Base-by-base conservation (phyloP, 2,113 vertebrate species). In the Pachycephala philippinensis region DNA sequence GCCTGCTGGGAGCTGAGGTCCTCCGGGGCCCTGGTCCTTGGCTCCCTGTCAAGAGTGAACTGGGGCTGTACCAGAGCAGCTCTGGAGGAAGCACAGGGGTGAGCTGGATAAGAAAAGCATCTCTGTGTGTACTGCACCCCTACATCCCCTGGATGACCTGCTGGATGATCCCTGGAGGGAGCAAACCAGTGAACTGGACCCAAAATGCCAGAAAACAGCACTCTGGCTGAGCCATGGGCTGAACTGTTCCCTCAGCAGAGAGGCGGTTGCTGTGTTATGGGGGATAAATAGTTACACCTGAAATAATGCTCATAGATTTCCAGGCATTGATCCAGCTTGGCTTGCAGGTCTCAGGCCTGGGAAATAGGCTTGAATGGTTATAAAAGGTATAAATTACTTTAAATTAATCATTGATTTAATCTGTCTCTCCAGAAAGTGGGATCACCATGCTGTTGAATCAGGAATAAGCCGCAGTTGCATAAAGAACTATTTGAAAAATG, bases 401-500 rank as follows among this genome's bases (percentile, higher is more conserved):
- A 82, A 91, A 93, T 95, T 87, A 90, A 84, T 90, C 53, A 92
- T 80, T 66, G 71, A 94, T 88, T 94, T 84, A 90, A 83, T 90
- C 83, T 1, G 0, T 45, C 59, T 83, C 71, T 91, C 82, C 54
- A 74, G 79, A 83, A 92, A 72, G 45, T 35, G 79, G 80, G 54
- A 84, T 93, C 71, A 85, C 88, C 24, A 0, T 14, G 42, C 39
- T 84, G 35, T 37, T 95, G 71, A 86, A 85, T 84, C 63, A 33
- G 26, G 33, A 86, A 84, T 60, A 69, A 95, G 33, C 54, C 61
- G 50, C 66, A 47, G 54, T 47, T 83, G 68, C 64, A 74, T 39
- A 40, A 63, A 81, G 81, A 90, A n/a, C 59, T 77, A 45, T 74
- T 15, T 63, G 52, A 82, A 83, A 87, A 95, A 91, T 2, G 11